Base-by-base conservation (phyloP, 2,888 invertebrate genomes). In the Proisotoma minuta region DNA sequence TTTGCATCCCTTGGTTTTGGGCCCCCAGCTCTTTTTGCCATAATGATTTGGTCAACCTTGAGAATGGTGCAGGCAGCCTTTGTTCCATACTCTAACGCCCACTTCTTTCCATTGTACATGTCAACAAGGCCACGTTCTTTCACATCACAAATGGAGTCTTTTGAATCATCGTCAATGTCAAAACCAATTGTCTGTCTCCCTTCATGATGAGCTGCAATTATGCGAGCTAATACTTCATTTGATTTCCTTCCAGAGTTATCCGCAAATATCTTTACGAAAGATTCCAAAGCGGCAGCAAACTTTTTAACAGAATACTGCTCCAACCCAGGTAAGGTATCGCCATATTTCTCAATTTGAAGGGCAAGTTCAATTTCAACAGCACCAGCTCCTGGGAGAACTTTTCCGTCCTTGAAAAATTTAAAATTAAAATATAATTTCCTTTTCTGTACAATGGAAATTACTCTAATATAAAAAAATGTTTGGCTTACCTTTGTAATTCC, bases 271-370 rank as follows among this genome's bases (percentile, higher is more conserved):
- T 92, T 91, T 0, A 97, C 93, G 74, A 99, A 87, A 53, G 84
- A 83, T 80, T 98, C 96, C 15, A 99, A 81, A 1, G 97, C 92
- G 0, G 84, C 81, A 10, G 89, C 89, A 78, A 96, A 99, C 78
- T 94, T 95, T 71, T 94, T 85, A 15, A 97, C 91, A 12, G 98
- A 91, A 79, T 99, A 99, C 77, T 99, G 98, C 76, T 97, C 95
- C 63, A 99, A 81, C 1, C 98, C 98, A 0, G 96, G 91, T 60
- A 93, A 82, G 4, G 91, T 92, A 75, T 95, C 92, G 0, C 94
- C 97, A 76, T 87, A 95, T 58, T 87, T 84, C 4, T 89, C 82
- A 18, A 99, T 82, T 75, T 89, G 87, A 64, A 88, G 85, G 0
- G 97, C 93, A 62, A 99, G 79, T 80, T 96, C 94, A 59, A 97